These are phyloP conservation scores for Albula goreensis DNA, from an alignment of 2,113 vertebrate species.

Conservation along the genomic window DNA sequence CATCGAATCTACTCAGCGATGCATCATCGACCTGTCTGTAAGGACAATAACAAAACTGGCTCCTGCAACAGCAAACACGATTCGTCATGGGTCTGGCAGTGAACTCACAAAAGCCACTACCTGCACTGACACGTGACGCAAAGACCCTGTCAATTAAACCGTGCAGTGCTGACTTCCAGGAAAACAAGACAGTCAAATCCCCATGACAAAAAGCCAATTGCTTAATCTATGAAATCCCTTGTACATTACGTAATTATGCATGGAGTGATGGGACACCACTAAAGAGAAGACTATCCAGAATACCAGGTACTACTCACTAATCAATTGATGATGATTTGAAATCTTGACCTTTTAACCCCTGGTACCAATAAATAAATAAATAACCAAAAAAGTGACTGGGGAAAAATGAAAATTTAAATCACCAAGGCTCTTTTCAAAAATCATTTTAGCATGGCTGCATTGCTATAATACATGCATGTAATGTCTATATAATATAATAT, in stretches of 20 bases:
- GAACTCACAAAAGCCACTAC: not conserved
- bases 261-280: not conserved
- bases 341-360: no score
- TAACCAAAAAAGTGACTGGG: not conserved
- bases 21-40: constrained; percentile 12
- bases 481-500: not conserved
- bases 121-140: not conserved
- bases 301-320: not conserved
- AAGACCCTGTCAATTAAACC: not conserved
- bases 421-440: not conserved
- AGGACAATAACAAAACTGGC: not conserved
- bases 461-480: not conserved
- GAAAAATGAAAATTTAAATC: not conserved
- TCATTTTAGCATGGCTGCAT: not conserved
- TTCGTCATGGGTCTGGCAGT: constrained; percentile 1
- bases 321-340: not conserved
- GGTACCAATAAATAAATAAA: no score
- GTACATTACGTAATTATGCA: not conserved
- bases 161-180: not conserved
- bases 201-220: not conserved
- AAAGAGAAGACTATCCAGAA: not conserved
- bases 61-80: not conserved
- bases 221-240: not conserved
- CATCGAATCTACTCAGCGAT: constrained; percentile 10
- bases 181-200: not conserved